Evolutionary conservation across 2,888 invertebrate species (phyloP).

Genomic region (Drosophila meridionalis): DNA sequence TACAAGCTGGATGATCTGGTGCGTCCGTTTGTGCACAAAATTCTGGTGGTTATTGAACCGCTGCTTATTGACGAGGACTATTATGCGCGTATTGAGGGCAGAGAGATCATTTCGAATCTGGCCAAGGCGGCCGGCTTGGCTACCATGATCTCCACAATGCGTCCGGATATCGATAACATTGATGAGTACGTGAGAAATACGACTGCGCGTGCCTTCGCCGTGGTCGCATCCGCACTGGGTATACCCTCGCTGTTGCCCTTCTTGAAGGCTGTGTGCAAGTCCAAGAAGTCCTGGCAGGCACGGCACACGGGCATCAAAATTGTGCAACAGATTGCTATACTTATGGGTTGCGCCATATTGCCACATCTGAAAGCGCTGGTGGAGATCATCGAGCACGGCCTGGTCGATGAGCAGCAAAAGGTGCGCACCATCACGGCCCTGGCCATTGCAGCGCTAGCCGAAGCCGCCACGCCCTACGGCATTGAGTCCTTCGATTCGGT

Average conservation of each 20-base stretch:
- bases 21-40: conserved; percentile 99
- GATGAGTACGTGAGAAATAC: conserved; percentile 99
- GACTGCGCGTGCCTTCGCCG: conserved; percentile 99
- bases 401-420: conserved; percentile 99
- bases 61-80: conserved; percentile 99
- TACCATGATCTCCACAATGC: conserved; percentile 99
- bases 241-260: conserved; percentile 99
- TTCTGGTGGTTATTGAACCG: conserved; percentile 99
- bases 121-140: conserved; percentile 99
- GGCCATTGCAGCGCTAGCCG: conserved; percentile 98
- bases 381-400: conserved; percentile 99
- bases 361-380: conserved; percentile 99
- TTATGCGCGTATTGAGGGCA: conserved; percentile 99
- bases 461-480: conserved; percentile 99
- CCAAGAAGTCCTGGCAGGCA: conserved; percentile 99
- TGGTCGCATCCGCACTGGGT: conserved; percentile 98
- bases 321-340: conserved; percentile 99
- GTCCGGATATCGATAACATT: conserved; percentile 99
- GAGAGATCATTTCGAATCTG: conserved; percentile 99
- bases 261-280: conserved; percentile 99
- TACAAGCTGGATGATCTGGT: conserved; percentile 99
- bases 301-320: conserved; percentile 99
- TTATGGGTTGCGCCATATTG: conserved; percentile 99
- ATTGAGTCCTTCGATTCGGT: conserved; percentile 99
- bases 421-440: conserved; percentile 98